A percentile compares a stretch with the other conserved stretches of the same genome.
Evolutionary conservation across 92 coral and sea anemone genomes (phyloP).

Genomic region (Diadumene lineata): DNA sequence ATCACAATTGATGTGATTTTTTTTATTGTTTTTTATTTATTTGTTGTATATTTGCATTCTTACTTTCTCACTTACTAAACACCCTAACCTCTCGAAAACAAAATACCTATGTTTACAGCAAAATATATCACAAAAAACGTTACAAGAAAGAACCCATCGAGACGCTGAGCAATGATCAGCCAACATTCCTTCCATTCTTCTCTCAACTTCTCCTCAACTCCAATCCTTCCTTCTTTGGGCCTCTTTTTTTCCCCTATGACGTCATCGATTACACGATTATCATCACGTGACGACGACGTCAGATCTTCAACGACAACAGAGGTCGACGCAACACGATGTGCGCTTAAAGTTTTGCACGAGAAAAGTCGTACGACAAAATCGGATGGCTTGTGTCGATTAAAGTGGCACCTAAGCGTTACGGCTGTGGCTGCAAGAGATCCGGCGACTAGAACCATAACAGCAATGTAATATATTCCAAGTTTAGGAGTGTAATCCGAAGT

Average conservation of each 20-base stretch:
- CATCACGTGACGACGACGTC: conserved; percentile 7
- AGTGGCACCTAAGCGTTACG: conserved; percentile 58
- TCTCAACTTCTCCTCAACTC: background rate
- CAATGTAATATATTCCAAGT: conserved; percentile 64
- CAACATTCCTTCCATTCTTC: conserved; percentile 55
- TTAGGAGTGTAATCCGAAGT: conserved; percentile 71
- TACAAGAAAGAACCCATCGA: conserved; percentile 56
- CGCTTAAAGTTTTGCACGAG: conserved; percentile 35
- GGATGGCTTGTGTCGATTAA: conserved; percentile 41
- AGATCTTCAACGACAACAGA: conserved; percentile 10
- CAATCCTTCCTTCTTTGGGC: background rate
- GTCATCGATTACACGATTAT: background rate
- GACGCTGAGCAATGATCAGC: conserved; percentile 59
- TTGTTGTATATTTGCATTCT: too few species aligned
- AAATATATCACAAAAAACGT: conserved; percentile 23
- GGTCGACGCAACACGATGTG: background rate
- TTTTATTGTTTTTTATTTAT: too few species aligned
- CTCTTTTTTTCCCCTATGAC: too few species aligned
- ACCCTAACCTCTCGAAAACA: conserved; percentile 9
- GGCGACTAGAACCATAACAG: conserved; percentile 63
- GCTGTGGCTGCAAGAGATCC: conserved; percentile 46
- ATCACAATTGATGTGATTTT: too few species aligned
- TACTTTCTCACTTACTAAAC: too few species aligned
- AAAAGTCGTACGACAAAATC: conserved; percentile 19
- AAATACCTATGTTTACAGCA: background rate